Conservation (phyloP, 2,888 invertebrate species). For the Malacosoma neustria region DNA sequence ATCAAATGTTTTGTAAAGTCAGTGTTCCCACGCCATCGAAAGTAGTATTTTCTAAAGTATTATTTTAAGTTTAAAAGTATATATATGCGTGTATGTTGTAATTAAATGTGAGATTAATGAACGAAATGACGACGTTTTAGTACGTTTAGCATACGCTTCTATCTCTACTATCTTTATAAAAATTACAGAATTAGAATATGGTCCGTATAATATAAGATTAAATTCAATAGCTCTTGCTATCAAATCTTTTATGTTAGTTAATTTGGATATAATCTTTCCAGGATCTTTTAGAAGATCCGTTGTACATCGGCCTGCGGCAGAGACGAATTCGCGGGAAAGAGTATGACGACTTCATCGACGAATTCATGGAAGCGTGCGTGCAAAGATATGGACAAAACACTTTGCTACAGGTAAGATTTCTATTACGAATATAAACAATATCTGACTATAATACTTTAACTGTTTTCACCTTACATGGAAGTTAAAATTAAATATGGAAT, state of each 20-base stretch:
- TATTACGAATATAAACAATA: background rate
- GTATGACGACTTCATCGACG: constrained; percentile 96
- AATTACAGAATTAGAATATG: too few species aligned
- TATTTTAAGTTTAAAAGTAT: too few species aligned
- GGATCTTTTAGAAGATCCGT: constrained; percentile 91
- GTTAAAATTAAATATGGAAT: too few species aligned
- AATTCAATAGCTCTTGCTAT: too few species aligned
- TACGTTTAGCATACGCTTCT: background rate
- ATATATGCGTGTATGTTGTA: too few species aligned
- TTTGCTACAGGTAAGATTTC: constrained; percentile 76
- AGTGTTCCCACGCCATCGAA: too few species aligned
- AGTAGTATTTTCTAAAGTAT: too few species aligned
- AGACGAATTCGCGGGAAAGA: constrained; percentile 87
- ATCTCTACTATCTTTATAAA: background rate
- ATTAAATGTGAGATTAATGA: background rate
- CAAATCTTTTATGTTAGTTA: too few species aligned
- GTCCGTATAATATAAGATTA: too few species aligned
- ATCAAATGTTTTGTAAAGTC: too few species aligned
- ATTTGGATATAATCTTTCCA: too few species aligned
- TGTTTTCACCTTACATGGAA: too few species aligned
- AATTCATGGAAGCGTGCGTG: constrained; percentile 97
- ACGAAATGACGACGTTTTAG: background rate
- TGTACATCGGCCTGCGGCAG: constrained; percentile 95
- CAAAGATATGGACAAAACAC: constrained; percentile 90
- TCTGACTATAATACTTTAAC: background rate